phyloP scores from a whole-genome alignment of 2,797 vertebrate genomes.

The Setipinna tenuifilis region DNA sequence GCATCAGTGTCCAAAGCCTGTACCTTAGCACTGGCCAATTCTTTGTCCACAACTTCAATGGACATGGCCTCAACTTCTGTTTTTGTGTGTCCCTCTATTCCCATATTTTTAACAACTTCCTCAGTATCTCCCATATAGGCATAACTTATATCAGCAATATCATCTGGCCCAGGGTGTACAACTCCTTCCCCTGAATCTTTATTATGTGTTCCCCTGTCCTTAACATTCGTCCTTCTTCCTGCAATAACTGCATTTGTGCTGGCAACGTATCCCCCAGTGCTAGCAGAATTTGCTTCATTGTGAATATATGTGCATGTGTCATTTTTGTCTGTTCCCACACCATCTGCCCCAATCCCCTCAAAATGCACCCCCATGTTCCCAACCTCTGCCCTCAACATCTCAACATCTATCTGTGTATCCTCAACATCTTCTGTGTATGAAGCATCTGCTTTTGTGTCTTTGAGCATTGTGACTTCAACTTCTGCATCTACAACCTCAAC shows the following conservation, averaged over 20 bases:
- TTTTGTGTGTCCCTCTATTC: neutral
- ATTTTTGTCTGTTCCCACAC: neutral
- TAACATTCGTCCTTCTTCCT: neutral
- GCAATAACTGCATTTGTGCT: too few relatives aligned
- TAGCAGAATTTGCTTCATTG: neutral
- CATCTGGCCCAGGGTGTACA: neutral
- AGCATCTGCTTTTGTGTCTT: neutral
- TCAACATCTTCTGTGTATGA: neutral
- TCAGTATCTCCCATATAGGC: neutral
- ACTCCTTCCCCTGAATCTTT: neutral
- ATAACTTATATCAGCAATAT: neutral
- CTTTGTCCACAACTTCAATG: neutral
- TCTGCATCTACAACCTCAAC: neutral
- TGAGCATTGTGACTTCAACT: neutral
- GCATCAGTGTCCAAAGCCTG: neutral
- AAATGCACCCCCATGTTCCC: neutral
- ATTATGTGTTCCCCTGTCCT: neutral
- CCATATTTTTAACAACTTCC: neutral
- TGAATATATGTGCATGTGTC: neutral
- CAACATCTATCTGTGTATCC: neutral
- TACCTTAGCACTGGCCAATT: neutral
- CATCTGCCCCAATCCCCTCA: neutral
- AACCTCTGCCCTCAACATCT: too few relatives aligned
- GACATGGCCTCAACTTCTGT: neutral
- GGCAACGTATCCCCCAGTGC: neutral